phyloP scores from a whole-genome alignment of 2,113 vertebrate species.

The Pseudorasbora parva region DNA sequence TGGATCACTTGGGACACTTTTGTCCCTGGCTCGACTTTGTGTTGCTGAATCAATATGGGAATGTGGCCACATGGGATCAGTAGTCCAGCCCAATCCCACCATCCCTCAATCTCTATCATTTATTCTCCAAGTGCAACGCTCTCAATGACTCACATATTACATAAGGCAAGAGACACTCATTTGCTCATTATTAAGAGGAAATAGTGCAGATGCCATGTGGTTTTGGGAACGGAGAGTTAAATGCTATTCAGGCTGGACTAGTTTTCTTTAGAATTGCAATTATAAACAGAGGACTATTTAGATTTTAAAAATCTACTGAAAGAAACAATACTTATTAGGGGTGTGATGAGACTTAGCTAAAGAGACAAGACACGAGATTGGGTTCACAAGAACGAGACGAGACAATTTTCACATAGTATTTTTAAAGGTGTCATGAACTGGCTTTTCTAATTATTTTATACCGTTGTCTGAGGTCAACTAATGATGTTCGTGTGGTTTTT shows the following conservation, averaged over 20 bases:
- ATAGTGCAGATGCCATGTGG: neutral
- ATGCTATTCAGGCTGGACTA: neutral
- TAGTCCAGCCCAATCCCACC: neutral
- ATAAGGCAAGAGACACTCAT: constrained; percentile 13
- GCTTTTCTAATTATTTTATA: too few relatives aligned
- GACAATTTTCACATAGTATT: too few relatives aligned
- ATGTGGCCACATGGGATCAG: neutral
- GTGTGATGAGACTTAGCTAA: too few relatives aligned
- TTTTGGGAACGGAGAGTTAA: neutral
- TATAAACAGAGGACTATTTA: neutral
- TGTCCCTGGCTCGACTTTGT: constrained; percentile 25
- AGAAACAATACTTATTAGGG: too few relatives aligned
- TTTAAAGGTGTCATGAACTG: too few relatives aligned
- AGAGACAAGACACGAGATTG: too few relatives aligned
- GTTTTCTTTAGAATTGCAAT: neutral
- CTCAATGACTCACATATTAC: constrained; percentile 17
- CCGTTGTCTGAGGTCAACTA: too few relatives aligned
- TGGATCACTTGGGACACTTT: constrained; percentile 2
- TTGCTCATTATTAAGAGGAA: neutral
- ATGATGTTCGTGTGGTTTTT: too few relatives aligned
- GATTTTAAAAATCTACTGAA: too few relatives aligned
- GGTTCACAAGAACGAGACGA: too few relatives aligned
- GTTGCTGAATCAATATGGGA: neutral
- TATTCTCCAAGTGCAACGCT: neutral
- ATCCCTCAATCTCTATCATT: neutral